Evolutionary conservation across 2,888 invertebrate species (phyloP).

Genomic region (Podabrus alpinus): DNA sequence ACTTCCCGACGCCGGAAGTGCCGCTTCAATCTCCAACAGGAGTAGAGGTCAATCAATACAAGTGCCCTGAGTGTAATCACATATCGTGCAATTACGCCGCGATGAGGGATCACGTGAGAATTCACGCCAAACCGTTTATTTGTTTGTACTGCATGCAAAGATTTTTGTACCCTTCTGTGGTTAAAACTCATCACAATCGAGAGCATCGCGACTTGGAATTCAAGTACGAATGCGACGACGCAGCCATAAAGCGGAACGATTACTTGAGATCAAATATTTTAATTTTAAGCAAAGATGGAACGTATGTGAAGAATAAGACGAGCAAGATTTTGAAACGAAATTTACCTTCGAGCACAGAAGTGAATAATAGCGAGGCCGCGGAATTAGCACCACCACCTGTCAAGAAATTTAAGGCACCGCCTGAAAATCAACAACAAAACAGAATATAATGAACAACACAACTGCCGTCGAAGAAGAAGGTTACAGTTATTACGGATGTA

Average conservation of each 20-base stretch:
- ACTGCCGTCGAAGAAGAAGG: constrained; percentile 40
- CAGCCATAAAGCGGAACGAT: constrained; percentile 9
- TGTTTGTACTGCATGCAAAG: constrained; percentile 54
- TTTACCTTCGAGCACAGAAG: neutral
- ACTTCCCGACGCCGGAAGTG: neutral
- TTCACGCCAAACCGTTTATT: constrained; percentile 53
- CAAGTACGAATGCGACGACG: constrained; percentile 38
- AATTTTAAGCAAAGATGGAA: constrained; percentile 10
- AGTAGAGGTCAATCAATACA: constrained; percentile 41
- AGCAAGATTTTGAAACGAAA: neutral
- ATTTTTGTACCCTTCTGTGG: constrained; percentile 44
- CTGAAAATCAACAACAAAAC: constrained; percentile 40
- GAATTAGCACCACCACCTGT: neutral
- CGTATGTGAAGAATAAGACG: neutral
- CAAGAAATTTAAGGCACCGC: constrained; percentile 12
- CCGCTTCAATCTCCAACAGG: neutral
- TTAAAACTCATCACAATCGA: constrained; percentile 44
- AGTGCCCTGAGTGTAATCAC: constrained; percentile 54
- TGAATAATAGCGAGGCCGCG: neutral
- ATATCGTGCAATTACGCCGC: constrained; percentile 41
- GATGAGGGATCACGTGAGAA: constrained; percentile 54
- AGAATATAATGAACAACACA: constrained; percentile 35
- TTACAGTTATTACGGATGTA: constrained; percentile 60
- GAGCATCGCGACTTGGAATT: constrained; percentile 46
- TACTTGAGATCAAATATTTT: constrained; percentile 18